Conservation (phyloP, 2,797 vertebrate species). For the Delichon dasypus region DNA sequence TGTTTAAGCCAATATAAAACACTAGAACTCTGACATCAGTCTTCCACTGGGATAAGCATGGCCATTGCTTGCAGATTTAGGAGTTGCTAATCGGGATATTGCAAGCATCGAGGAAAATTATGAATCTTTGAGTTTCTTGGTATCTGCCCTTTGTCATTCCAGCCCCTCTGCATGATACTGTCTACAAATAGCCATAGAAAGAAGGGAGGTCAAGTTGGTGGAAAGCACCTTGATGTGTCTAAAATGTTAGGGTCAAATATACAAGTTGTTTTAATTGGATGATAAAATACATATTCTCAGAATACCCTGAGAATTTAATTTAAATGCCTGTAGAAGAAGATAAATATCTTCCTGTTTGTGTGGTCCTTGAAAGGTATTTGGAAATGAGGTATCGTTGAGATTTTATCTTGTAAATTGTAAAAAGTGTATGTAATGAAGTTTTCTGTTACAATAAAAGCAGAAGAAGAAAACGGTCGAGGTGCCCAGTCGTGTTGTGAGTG, state of each 20-base stretch:
- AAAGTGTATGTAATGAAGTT: constrained; percentile 5
- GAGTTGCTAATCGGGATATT: not conserved
- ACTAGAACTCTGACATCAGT: not conserved
- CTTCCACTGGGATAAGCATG: not conserved
- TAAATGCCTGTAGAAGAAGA: not conserved
- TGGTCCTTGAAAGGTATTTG: not conserved
- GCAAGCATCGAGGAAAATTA: not conserved
- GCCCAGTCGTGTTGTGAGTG: constrained; percentile 85
- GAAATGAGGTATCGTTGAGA: not conserved
- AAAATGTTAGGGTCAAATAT: not conserved
- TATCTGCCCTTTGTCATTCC: not conserved
- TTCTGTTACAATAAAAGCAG: constrained; percentile 71
- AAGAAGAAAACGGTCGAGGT: constrained; percentile 82
- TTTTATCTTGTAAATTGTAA: not conserved
- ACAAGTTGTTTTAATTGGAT: not conserved
- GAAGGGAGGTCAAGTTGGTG: not conserved
- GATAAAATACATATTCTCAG: not conserved
- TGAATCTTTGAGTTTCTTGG: not conserved
- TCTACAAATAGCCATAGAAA: not conserved
- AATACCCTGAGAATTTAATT: not conserved
- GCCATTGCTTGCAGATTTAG: not conserved
- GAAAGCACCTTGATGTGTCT: not conserved
- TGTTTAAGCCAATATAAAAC: not conserved
- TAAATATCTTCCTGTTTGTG: not conserved
- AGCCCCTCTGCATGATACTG: not conserved